phyloP scores from a whole-genome alignment of 2,113 vertebrate species.

The Nettapus auritus region DNA sequence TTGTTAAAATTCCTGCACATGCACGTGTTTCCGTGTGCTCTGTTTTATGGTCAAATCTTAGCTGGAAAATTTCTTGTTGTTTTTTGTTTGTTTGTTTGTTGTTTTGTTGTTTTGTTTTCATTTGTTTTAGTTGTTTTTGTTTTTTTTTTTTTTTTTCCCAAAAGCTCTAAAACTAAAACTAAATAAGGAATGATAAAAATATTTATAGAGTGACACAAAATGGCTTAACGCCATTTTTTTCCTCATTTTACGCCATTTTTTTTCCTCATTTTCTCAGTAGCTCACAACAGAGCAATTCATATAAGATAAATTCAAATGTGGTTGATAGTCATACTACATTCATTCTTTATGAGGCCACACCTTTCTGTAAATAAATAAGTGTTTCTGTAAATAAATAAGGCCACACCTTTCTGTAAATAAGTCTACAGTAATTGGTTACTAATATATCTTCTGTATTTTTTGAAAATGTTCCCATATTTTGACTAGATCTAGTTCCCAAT shows the following conservation, averaged over 20 bases:
- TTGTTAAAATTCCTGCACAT: not conserved
- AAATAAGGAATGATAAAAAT: not conserved
- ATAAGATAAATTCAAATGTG: not conserved
- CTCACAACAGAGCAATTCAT: not conserved
- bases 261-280: not conserved
- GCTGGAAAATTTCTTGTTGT: not conserved
- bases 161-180: not conserved
- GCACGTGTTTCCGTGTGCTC: not conserved
- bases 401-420: not conserved
- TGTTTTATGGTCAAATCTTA: not conserved
- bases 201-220: not conserved
- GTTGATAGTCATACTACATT: fast-evolving
- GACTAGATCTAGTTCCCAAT: not conserved
- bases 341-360: not conserved
- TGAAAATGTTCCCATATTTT: not conserved
- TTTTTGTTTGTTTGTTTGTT: too few species aligned
- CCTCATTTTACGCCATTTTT: too few species aligned
- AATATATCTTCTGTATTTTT: not conserved
- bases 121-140: too few species aligned
- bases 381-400: too few species aligned
- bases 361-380: not conserved
- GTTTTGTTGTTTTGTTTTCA: too few species aligned
- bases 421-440: not conserved
- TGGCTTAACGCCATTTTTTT: not conserved
- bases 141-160: not conserved